These are phyloP conservation scores for Sycophila texana DNA, from an alignment of 2,888 invertebrate species.

Conservation along the genomic window DNA sequence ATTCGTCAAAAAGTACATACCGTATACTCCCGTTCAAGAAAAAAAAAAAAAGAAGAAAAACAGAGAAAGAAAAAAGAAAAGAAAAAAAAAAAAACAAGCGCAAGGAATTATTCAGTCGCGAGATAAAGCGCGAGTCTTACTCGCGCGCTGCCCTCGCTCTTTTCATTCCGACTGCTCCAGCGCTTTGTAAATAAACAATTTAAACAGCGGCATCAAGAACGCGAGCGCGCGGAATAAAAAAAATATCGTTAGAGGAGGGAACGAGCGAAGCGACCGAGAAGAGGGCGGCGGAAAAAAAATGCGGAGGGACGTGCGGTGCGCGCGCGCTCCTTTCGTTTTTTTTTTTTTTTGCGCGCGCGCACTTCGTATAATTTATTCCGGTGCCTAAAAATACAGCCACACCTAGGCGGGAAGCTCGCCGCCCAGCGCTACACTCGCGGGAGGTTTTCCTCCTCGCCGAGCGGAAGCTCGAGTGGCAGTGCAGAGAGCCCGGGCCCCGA, in stretches of 20 bases:
- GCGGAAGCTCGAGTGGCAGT: conserved; percentile 32
- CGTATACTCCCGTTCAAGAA: background rate
- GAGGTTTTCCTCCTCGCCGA: conserved; percentile 38
- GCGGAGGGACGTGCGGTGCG: conserved; percentile 17
- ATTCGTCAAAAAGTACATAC: background rate
- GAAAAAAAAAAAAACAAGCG: background rate
- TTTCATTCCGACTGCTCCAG: conserved; percentile 1
- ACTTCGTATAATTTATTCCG: conserved; percentile 52
- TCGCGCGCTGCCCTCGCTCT: background rate
- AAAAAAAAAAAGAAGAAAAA: background rate
- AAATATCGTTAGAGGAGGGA: conserved; percentile 1
- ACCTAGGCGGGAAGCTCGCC: background rate
- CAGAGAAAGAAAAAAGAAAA: background rate
- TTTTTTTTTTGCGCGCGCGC: background rate
- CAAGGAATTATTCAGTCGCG: conserved; percentile 4
- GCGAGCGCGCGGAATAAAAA: conserved; percentile 1
- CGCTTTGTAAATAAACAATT: conserved; percentile 45
- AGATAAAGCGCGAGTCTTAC: background rate
- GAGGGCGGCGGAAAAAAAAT: background rate
- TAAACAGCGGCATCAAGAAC: conserved; percentile 30
- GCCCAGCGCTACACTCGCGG: background rate
- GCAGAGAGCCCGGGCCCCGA: conserved; percentile 14
- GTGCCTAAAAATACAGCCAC: conserved; percentile 48
- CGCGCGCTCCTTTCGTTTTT: conserved; percentile 28
- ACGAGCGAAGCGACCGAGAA: background rate